Conservation (phyloP, 2,113 vertebrate genomes). For the Nannospalax galili region DNA sequence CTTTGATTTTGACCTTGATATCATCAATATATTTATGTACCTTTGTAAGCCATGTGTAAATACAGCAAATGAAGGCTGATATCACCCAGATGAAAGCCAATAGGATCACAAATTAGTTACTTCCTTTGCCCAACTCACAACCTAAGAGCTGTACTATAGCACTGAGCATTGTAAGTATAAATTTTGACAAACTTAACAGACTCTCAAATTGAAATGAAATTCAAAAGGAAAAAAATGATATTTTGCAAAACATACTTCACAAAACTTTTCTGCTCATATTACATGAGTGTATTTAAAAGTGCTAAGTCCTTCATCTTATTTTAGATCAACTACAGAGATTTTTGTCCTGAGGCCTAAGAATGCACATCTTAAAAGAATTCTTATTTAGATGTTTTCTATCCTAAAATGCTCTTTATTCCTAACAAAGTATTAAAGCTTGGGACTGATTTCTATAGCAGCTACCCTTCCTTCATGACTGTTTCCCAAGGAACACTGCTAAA, state of each 20-base stretch:
- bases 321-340: not conserved
- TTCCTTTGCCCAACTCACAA: not conserved
- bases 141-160: rapidly evolving
- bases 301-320: rapidly evolving
- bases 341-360: not conserved
- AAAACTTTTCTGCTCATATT: not conserved
- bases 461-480: not conserved
- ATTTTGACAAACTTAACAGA: not conserved
- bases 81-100: not conserved
- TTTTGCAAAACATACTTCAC: not conserved
- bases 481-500: not conserved
- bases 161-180: not conserved
- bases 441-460: not conserved
- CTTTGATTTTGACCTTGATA: not conserved
- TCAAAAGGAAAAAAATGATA: not conserved
- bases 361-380: not conserved
- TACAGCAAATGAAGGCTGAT: not conserved
- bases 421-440: not conserved
- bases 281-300: not conserved
- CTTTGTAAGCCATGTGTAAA: not conserved
- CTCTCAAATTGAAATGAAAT: not conserved
- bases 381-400: not conserved
- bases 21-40: not conserved
- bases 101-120: rapidly evolving
- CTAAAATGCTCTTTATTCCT: not conserved